Base-by-base conservation (phyloP, 2,888 invertebrate genomes). In the Agriotes lineatus region DNA sequence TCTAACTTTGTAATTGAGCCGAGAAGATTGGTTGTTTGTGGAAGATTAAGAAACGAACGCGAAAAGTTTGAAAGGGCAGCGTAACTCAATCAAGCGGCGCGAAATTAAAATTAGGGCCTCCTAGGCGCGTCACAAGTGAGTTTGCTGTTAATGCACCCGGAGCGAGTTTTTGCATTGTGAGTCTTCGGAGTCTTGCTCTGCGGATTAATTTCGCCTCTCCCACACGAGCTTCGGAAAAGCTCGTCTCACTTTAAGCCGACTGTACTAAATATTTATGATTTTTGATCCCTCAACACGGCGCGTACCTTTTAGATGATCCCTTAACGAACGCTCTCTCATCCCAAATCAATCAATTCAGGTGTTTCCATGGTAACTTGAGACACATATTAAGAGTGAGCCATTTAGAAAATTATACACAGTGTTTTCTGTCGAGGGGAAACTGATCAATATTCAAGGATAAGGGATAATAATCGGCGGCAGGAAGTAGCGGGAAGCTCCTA, bases 361-460 rank as follows among this genome's bases (percentile, higher is more conserved):
- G 71, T 71, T 71, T 65, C 68, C 71, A 71, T 71, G 66, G 71
- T 52, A 65, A 71, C 71, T 71, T 68, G 68, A 67, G 71, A 68
- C 71, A 71, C 71, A 71, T 71, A 71, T 68, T 71, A 71, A 71
- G 67, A 71, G 71, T 71, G 71, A 63, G 61, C 71, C 71, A 71
- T 71, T 71, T 71, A 68, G 68, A 71, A 71, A 71, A 71, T 71
- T 71, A 71, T 71, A 71, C 71, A 71, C 70, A 61, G 70, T 70
- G 70, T 70, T 70, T 65, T 70, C 70, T 67, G 67, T 59, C 67
- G 67, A 67, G 70, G 70, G 67, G 67, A 70, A 63, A 54, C 59
- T 70, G 70, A 70, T 70, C 70, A 70, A 70, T 67, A 70, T 70
- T 70, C 70, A 70, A 67, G 70, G 39, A 66, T 70, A 70, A 68